phyloP scores from a whole-genome alignment of 2,797 vertebrate genomes.

The Oreochromis grahami region DNA sequence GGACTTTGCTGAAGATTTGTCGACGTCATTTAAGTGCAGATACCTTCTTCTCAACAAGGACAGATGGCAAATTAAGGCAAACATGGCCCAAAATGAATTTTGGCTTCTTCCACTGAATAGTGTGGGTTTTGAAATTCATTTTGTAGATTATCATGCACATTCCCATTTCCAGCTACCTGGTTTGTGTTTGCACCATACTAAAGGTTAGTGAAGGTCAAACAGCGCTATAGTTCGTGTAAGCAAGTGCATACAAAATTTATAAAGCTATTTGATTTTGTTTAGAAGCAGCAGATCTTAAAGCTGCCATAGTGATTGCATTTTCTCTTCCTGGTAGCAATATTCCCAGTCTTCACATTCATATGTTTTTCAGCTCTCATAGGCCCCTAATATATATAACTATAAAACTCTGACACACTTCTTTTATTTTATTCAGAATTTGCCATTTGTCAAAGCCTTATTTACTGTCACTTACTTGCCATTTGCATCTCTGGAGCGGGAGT shows the following conservation, averaged over 20 bases:
- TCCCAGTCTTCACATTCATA: not conserved
- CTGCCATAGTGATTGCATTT: not conserved
- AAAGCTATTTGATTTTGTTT: not conserved
- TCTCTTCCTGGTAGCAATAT: not conserved
- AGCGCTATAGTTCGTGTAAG: not conserved
- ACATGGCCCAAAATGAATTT: conserved; percentile 40
- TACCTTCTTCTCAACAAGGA: conserved; percentile 38
- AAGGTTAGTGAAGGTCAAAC: not conserved
- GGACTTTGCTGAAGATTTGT: conserved; percentile 50
- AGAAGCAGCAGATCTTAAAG: not conserved
- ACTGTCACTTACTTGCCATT: not conserved
- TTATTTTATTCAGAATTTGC: not conserved
- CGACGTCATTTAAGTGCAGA: conserved; percentile 39
- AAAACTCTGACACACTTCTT: not conserved
- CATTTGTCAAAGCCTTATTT: not conserved
- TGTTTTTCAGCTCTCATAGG: not conserved
- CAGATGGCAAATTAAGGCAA: conserved; percentile 65
- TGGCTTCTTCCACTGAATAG: conserved; percentile 16
- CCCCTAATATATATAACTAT: not conserved
- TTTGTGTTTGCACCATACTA: not conserved
- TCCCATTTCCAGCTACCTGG: not conserved
- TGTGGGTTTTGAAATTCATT: conserved; percentile 1
- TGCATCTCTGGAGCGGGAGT: not conserved
- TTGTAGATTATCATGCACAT: not conserved
- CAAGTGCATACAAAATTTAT: not conserved